Conservation (phyloP, 1,140 invertebrate genomes). For the Panagrolaimus sp. region DNA sequence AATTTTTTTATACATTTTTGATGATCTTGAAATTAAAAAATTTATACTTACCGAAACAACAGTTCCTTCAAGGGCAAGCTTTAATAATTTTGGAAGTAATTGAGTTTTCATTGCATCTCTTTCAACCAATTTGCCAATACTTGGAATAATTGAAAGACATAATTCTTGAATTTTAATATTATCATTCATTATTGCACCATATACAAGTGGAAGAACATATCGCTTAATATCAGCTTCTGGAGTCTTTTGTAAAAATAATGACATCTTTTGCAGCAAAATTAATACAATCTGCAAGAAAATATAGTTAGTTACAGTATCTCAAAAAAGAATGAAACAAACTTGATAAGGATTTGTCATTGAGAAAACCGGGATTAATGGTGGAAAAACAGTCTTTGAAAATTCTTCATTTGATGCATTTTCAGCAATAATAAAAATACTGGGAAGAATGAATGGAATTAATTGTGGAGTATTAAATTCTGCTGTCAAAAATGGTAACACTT, state of each 20-base stretch:
- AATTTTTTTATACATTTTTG: slow-evolving; percentile 1
- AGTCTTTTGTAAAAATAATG: slow-evolving; percentile 80
- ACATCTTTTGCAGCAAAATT: slow-evolving; percentile 91
- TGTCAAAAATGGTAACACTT: slow-evolving; percentile 80
- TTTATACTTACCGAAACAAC: slow-evolving; percentile 68
- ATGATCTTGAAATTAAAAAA: slow-evolving; percentile 1
- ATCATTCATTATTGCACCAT: slow-evolving; percentile 82
- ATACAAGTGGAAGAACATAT: slow-evolving; percentile 85
- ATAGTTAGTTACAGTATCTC: slow-evolving; percentile 18
- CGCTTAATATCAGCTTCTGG: slow-evolving; percentile 78
- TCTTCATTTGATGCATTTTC: slow-evolving; percentile 78
- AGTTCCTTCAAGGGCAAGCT: slow-evolving; percentile 75
- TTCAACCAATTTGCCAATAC: slow-evolving; percentile 81
- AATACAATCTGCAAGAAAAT: slow-evolving; percentile 69
- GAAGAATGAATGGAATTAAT: slow-evolving; percentile 94
- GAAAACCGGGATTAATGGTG: slow-evolving; percentile 80
- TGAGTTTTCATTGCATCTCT: slow-evolving; percentile 89
- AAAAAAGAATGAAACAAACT: slow-evolving; percentile 61
- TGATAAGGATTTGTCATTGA: slow-evolving; percentile 85
- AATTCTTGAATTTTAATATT: slow-evolving; percentile 76
- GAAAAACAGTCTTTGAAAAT: slow-evolving; percentile 76
- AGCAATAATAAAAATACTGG: slow-evolving; percentile 80
- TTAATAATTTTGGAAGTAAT: slow-evolving; percentile 82
- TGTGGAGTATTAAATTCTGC: slow-evolving; percentile 87
- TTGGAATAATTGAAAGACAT: slow-evolving; percentile 81